Evolutionary conservation across 2,888 invertebrate genomes (phyloP), one percentile per base, ranked within the genome.

Genomic region (Eristalis tenax): DNA sequence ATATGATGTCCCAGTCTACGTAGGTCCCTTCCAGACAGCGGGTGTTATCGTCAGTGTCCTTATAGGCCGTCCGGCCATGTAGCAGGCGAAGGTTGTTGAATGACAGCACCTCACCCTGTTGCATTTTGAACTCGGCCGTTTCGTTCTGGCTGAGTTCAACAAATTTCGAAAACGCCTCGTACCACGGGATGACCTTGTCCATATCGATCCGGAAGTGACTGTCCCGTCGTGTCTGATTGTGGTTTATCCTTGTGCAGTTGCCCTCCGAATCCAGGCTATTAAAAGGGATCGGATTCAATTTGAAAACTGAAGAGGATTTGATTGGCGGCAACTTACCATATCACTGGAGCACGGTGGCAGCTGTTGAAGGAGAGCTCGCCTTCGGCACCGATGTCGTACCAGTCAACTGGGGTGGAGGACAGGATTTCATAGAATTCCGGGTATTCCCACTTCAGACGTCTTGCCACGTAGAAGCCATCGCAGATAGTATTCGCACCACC

Each of bases 1-100:
- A 95, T 71, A 96, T 94, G 90, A 96, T 95, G 92, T 97, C 97
- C 96, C 96, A 97, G 91, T 96, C 96, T 2, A 97, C 92, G 90
- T 96, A 97, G 38, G 95, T 95, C 0, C 97, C 97, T 76, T 96
- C 94, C 1, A 97, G 91, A 90, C 95, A 95, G 65, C 96, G 90
- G 65, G 90, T 90, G 90, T 95, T 95, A 3, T 91, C 90, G 0
- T 91, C 90, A 1, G 92, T 93, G 88, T 96, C 95, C 91, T 94
- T 94, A 90, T 95, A 97, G 0, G 94, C 94, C 63, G 94, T 94
- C 65, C 97, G 93, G 0, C 96, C 96, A 90, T 97, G 97, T 1
- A 96, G 91, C 84, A 96, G 92, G 84, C 97, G 94, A 88, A 95
- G 94, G 90, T 97, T 97, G 90, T 96, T 96, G 91, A 97, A 96